phyloP scores from a whole-genome alignment of 2,888 invertebrate genomes.

The Drosophila aldrichi region DNA sequence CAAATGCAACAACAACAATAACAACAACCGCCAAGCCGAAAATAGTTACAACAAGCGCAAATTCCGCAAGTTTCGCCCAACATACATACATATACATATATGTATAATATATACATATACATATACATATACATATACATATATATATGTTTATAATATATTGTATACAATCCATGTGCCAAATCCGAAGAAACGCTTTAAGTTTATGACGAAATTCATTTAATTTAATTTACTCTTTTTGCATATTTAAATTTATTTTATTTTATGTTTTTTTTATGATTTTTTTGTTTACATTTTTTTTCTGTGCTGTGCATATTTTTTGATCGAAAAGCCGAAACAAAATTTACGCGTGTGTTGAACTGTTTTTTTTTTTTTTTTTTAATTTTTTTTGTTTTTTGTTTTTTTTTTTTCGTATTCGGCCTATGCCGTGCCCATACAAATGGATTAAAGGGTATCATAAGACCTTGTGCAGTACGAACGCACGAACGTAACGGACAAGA shows the following conservation, averaged over 20 bases:
- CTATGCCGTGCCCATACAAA: slow-evolving; percentile 6
- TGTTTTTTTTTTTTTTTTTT: slow-evolving; percentile 42
- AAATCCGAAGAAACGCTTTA: slow-evolving; percentile 18
- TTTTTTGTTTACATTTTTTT: slow-evolving; percentile 19
- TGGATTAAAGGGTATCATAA: slow-evolving; percentile 6
- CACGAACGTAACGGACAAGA: not conserved
- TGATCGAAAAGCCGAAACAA: slow-evolving; percentile 7
- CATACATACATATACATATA: slow-evolving; percentile 13
- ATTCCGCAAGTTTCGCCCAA: slow-evolving; percentile 35
- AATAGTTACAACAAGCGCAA: slow-evolving; percentile 37
- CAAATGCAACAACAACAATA: slow-evolving; percentile 17
- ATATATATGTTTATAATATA: slow-evolving; percentile 4
- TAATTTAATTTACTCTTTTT: slow-evolving; percentile 9
- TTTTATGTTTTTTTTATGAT: slow-evolving; percentile 7
- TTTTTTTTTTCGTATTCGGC: not conserved
- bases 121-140: too few species aligned
- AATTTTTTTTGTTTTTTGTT: not conserved
- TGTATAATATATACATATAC: not conserved
- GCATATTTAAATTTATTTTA: slow-evolving; percentile 5
- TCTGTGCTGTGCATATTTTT: slow-evolving; percentile 39
- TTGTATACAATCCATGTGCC: not conserved
- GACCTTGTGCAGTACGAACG: slow-evolving; percentile 2
- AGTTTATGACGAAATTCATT: slow-evolving; percentile 5
- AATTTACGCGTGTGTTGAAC: slow-evolving; percentile 54
- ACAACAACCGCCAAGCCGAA: slow-evolving; percentile 20